Base-by-base conservation (phyloP, 2,888 invertebrate species). In the Pristionchus arcanus region DNA sequence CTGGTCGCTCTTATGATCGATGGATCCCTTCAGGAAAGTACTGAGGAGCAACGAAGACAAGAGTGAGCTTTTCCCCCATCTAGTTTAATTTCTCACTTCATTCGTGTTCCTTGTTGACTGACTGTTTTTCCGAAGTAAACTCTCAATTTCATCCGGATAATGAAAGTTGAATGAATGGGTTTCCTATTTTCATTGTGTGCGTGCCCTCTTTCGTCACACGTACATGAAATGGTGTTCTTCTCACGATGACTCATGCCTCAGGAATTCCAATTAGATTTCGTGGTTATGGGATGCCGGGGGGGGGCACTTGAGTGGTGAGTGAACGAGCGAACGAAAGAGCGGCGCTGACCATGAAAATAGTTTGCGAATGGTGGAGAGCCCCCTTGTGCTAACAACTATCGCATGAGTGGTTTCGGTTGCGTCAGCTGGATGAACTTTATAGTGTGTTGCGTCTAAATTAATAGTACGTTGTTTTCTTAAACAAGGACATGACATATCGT, bases 351-450 rank as follows among this genome's bases (percentile, higher is more conserved):
- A 59, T 59, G 59, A 59, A 59, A 25, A 59, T 63, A n/a, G 63
- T 7, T 21, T n/a, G 2, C n/a, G 63, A 63, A 25, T n/a, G 25
- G n/a, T n/a, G n/a, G 63, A 63, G 63, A 11, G 63, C 63, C 19
- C 2, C 63, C 11, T 63, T 63, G 63, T 25, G 19, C 59, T 63
- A n/a, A 63, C n/a, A n/a, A 63, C n/a, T 63, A 25, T 25, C 63
- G 63, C 63, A 63, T 63, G 63, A 31, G 31, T 34, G 31, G 34
- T 68, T 28, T 68, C 42, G 21, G 19, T 74, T 74, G 37, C 74
- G 74, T 74, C 37, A 74, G 74, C 74, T 74, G 37, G 31, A 68
- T 31, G 74, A 74, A 37, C 74, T 74, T 74, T 19, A 21, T 74
- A 71, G 71, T 34, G 21, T 21, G 5, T 5, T 21, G 74, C 4